Percentiles rank a stretch among this genome's conserved stretches.
Evolutionary conservation across 2,888 invertebrate species (phyloP).

Genomic region (Tenthredo distinguenda): DNA sequence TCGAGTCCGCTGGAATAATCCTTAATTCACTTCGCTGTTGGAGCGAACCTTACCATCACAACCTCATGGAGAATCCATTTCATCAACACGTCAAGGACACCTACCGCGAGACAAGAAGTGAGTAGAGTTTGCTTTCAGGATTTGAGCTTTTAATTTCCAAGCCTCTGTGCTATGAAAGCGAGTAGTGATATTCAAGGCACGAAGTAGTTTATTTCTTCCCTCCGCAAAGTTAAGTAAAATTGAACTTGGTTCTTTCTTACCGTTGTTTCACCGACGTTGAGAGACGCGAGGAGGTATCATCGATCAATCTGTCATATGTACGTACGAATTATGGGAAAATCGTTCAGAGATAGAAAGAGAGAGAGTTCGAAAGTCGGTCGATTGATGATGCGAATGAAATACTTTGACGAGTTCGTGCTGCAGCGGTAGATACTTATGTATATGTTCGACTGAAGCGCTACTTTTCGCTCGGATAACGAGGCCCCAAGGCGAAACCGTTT

Average conservation of each 20-base stretch:
- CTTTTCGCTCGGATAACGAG: conserved; percentile 31
- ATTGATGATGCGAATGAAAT: conserved; percentile 26
- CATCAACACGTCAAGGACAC: conserved; percentile 90
- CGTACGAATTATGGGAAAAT: conserved; percentile 4
- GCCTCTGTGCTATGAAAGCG: neutral
- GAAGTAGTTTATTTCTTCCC: neutral
- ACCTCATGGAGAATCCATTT: conserved; percentile 92
- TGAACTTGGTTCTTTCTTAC: neutral
- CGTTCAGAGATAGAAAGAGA: neutral
- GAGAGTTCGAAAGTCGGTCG: conserved; percentile 3
- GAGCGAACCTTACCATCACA: conserved; percentile 89
- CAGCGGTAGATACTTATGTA: neutral
- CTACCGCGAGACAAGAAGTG: conserved; percentile 92
- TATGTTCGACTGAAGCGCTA: conserved; percentile 3
- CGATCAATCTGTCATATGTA: conserved; percentile 11
- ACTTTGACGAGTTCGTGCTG: conserved; percentile 19
- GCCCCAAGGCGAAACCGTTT: conserved; percentile 17
- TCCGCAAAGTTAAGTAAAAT: neutral
- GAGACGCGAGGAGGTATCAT: neutral
- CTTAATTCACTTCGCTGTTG: conserved; percentile 84
- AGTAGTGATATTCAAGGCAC: neutral
- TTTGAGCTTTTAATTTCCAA: neutral
- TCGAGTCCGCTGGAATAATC: conserved; percentile 85
- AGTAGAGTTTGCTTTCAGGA: conserved; percentile 76
- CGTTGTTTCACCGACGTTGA: neutral